These are phyloP conservation scores for Turdus rufiventris DNA, from an alignment of 2,113 vertebrate genomes.

Conservation along the genomic window DNA sequence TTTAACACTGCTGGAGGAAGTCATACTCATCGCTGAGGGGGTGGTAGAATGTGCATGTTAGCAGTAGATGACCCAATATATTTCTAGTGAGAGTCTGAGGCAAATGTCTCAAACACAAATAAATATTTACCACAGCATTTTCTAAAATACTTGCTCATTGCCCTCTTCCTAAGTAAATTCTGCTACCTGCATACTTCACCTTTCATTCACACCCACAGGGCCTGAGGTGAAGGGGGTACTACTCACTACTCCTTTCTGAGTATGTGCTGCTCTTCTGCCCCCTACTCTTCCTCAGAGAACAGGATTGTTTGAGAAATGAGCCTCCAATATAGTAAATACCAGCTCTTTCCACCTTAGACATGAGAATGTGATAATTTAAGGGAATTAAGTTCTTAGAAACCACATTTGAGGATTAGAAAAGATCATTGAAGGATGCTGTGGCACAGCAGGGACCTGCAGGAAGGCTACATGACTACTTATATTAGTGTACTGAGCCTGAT, in stretches of 20 bases:
- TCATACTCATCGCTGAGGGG: neutral
- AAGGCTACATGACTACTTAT: rapidly evolving
- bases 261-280: neutral
- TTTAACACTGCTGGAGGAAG: neutral
- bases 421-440: rapidly evolving
- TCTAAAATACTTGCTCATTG: neutral
- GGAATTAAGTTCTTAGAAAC: neutral
- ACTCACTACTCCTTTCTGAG: neutral
- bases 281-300: neutral
- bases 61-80: neutral
- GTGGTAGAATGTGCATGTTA: neutral
- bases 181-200: neutral
- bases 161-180: neutral
- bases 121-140: neutral
- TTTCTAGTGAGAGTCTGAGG: neutral
- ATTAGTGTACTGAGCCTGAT: neutral
- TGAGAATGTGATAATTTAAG: neutral
- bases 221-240: neutral
- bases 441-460: neutral
- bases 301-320: neutral
- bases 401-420: neutral
- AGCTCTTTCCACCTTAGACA: neutral
- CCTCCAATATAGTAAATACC: neutral
- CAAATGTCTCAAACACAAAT: neutral
- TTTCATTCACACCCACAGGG: rapidly evolving